These are phyloP conservation scores for Nycteola revayana DNA, from an alignment of 2,888 invertebrate genomes.

Conservation along the genomic window DNA sequence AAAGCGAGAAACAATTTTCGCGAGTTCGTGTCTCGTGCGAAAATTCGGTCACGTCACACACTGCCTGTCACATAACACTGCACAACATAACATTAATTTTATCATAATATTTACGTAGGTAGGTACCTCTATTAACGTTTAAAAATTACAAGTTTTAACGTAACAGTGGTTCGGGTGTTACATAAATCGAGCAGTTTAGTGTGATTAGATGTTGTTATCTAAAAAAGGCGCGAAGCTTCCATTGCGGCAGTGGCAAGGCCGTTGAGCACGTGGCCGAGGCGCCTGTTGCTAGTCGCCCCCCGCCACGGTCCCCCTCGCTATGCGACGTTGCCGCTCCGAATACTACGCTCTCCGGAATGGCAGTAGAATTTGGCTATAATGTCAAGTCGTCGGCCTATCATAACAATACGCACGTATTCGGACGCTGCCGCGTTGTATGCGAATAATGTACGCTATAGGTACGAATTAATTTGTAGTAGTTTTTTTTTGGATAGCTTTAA, in stretches of 20 bases:
- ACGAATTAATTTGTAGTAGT: slow-evolving; percentile 7
- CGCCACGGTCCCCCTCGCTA: slow-evolving; percentile 30
- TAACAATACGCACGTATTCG: slow-evolving; percentile 24
- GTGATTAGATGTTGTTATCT: slow-evolving; percentile 60
- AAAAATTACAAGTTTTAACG: no score
- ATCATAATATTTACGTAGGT: no score
- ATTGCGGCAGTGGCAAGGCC: slow-evolving; percentile 70
- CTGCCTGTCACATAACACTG: no score
- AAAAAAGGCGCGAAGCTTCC: slow-evolving; percentile 75
- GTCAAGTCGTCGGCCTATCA: slow-evolving; percentile 45
- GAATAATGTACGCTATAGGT: no score
- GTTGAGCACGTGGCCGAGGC: slow-evolving; percentile 69
- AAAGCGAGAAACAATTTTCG: slow-evolving; percentile 13
- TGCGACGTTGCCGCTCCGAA: slow-evolving; percentile 67
- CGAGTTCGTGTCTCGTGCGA: slow-evolving; percentile 1
- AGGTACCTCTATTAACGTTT: no score
- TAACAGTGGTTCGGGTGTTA: slow-evolving; percentile 16
- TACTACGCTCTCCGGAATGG: slow-evolving; percentile 42
- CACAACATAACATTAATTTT: no score
- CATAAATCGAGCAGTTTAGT: slow-evolving; percentile 40
- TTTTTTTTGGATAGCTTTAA: no score
- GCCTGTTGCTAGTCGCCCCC: slow-evolving; percentile 71
- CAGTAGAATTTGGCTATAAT: slow-evolving; percentile 54
- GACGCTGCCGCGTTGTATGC: slow-evolving; percentile 6
- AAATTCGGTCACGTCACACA: background rate